Conservation (phyloP, 1,140 invertebrate genomes). For the Hycleus cichorii region DNA sequence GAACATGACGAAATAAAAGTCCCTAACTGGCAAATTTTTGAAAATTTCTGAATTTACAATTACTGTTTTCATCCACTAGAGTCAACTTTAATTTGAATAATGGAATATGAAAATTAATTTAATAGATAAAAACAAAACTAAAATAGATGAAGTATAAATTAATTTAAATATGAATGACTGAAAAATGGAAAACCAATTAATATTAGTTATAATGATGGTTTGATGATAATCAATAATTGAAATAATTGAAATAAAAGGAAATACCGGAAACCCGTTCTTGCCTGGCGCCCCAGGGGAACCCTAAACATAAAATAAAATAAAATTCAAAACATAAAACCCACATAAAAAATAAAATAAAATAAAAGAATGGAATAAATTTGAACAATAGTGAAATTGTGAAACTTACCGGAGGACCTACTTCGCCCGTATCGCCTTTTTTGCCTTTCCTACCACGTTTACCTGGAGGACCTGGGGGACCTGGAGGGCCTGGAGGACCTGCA, state of each 20-base stretch:
- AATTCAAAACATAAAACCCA: slow-evolving; percentile 28
- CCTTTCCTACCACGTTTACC: slow-evolving; percentile 83
- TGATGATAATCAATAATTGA: slow-evolving; percentile 15
- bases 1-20: no score
- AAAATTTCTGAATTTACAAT: no score
- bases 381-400: not conserved
- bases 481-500: slow-evolving; percentile 53
- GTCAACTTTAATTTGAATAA: no score
- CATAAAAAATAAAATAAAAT: slow-evolving; percentile 24
- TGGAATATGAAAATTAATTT: no score
- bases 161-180: not conserved
- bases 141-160: not conserved
- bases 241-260: slow-evolving; percentile 46
- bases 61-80: no score
- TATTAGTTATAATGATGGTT: slow-evolving; percentile 16
- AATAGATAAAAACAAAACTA: not conserved
- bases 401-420: slow-evolving; percentile 67
- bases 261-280: slow-evolving; percentile 86
- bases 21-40: no score
- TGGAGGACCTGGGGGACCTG: slow-evolving; percentile 60
- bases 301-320: slow-evolving; percentile 46
- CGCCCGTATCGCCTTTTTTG: slow-evolving; percentile 79
- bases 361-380: not conserved
- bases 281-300: slow-evolving; percentile 68
- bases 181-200: slow-evolving; percentile 21